Evolutionary conservation across 2,113 vertebrate species (phyloP).

Genomic region (Willisornis vidua): DNA sequence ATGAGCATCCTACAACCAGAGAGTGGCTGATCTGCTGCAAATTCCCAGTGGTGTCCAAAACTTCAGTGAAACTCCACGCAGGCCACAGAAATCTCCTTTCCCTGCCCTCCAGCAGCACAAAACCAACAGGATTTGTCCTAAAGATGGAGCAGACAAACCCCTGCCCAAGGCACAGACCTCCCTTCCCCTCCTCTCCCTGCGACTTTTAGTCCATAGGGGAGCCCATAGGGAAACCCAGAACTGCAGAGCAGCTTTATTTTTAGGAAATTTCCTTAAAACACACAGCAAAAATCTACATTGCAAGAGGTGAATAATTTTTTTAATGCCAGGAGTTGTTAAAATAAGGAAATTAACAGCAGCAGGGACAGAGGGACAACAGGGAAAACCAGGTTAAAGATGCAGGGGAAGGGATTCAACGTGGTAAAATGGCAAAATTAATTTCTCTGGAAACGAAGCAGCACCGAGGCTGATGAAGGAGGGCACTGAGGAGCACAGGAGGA

Average conservation of each 20-base stretch:
- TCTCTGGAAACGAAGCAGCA: not conserved
- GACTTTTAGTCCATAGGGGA: not conserved
- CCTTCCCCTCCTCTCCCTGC: not conserved
- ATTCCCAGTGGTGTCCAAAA: not conserved
- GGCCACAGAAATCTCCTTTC: not conserved
- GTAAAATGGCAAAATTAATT: not conserved
- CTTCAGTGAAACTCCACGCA: not conserved
- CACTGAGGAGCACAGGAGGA: not conserved
- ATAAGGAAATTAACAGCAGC: rapidly evolving
- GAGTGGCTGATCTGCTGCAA: too few relatives aligned
- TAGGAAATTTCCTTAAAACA: not conserved
- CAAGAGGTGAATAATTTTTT: rapidly evolving
- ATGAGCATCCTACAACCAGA: not conserved
- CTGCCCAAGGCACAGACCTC: not conserved
- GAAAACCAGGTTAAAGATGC: not conserved
- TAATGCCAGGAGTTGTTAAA: not conserved
- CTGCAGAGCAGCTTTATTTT: not conserved
- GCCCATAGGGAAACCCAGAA: not conserved
- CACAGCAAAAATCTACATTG: not conserved
- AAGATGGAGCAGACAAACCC: not conserved
- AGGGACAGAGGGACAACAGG: not conserved
- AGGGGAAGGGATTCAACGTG: not conserved
- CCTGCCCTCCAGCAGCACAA: not conserved
- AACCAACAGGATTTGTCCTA: not conserved
- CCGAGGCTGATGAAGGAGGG: slow-evolving; percentile 4